Evolutionary conservation across 2,888 invertebrate genomes (phyloP), one percentile per base, ranked within the genome.

Genomic region (Graphium colonna): DNA sequence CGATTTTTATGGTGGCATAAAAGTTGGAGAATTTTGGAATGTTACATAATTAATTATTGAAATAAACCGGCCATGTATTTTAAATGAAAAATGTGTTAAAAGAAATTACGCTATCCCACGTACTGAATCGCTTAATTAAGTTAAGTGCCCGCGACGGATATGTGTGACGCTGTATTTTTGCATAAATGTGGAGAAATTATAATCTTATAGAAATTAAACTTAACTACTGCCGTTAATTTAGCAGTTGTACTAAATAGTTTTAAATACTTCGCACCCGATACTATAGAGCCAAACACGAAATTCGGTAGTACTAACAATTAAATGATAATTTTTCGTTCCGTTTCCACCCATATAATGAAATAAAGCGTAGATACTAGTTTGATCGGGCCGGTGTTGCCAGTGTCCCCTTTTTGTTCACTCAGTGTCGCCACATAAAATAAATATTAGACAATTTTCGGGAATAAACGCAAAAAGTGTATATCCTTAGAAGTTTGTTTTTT

Each of bases 21-120:
- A 57, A 59, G 21, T 60, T 64, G 59, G 61, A 56, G n/a, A n/a
- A n/a, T n/a, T 53, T 58, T 62, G 65, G 63, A 67, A 66, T 64
- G 65, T 68, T 71, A 69, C 64, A 56, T 36, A 31, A 36, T 67
- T 63, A 66, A 69, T 65, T 69, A 69, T 64, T 67, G 63, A 70
- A 71, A 65, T 82, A 86, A 83, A 85, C 87, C 87, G 87, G 86
- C 88, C 88, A 88, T 84, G 68, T 80, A 70, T 57, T 60, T 58
- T 59, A 64, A n/a, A n/a, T n/a, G n/a, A 61, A 58, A 56, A 64
- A 62, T 58, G 55, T 60, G 61, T 58, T 57, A 55, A 59, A 46
- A 42, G 55, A 31, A 31, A 10, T 31, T 9, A 31, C 31, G 51
- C 58, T 58, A 70, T 59, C 67, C 75, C 68, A 71, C 4, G 80